phyloP scores from a whole-genome alignment of 2,113 vertebrate genomes.

The Leucopsar rothschildi region DNA sequence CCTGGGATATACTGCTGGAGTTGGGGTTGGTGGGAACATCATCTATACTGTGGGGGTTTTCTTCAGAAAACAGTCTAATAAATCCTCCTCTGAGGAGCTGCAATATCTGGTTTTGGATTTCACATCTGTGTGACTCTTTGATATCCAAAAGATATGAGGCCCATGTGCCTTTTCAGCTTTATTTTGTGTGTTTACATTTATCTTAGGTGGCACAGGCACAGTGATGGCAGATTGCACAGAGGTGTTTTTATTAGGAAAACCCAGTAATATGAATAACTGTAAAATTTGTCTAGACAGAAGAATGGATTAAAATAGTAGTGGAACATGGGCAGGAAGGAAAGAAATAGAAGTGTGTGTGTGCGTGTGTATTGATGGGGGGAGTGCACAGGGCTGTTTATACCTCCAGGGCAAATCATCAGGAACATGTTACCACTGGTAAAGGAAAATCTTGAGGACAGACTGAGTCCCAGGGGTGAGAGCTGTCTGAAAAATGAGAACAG shows the following conservation, averaged over 20 bases:
- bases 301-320: background rate
- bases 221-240: background rate
- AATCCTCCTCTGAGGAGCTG: background rate
- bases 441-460: background rate
- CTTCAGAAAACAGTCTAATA: background rate
- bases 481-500: background rate
- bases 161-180: background rate
- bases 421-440: background rate
- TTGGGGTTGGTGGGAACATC: background rate
- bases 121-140: background rate
- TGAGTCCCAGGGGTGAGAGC: background rate
- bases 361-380: background rate
- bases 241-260: background rate
- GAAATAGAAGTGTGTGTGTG: background rate
- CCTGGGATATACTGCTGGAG: background rate
- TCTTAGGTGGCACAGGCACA: background rate
- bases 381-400: background rate
- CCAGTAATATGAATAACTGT: background rate
- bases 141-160: background rate
- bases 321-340: background rate
- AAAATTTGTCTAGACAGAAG: conserved; percentile 10
- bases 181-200: background rate
- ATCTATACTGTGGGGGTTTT: background rate
- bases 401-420: background rate
- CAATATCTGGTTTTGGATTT: background rate